A percentile compares a stretch with the other conserved stretches of the same genome.
These are phyloP conservation scores for Drosophila sechellia DNA, from an alignment of 1,140 invertebrate genomes.

Conservation along the genomic window DNA sequence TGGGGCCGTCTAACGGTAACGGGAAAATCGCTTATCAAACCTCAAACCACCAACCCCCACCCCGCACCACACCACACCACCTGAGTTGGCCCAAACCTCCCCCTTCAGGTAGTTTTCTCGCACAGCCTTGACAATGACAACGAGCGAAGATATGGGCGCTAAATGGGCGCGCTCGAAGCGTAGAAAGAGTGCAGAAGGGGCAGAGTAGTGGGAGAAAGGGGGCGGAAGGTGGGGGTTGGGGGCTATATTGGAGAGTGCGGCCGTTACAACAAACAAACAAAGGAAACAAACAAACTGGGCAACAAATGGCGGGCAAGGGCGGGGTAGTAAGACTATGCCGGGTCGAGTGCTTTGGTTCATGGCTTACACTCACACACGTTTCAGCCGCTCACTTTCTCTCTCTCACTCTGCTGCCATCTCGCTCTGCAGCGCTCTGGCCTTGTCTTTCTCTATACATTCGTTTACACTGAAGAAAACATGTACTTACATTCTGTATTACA, in stretches of 20 bases:
- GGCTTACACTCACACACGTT: slow-evolving; percentile 37
- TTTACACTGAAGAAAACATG: slow-evolving; percentile 8
- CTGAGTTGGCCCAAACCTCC: neutral
- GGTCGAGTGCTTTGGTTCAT: slow-evolving; percentile 74
- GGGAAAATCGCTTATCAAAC: slow-evolving; percentile 48
- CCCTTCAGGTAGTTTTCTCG: slow-evolving; percentile 69
- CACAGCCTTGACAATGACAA: slow-evolving; percentile 79
- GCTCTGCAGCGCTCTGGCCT: slow-evolving; percentile 8
- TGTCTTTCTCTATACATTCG: slow-evolving; percentile 30
- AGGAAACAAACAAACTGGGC: slow-evolving; percentile 76
- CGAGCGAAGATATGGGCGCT: slow-evolving; percentile 59
- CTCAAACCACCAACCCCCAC: neutral
- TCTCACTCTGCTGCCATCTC: slow-evolving; percentile 10
- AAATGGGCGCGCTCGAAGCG: slow-evolving; percentile 44
- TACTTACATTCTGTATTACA: too few relatives aligned
- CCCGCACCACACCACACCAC: neutral
- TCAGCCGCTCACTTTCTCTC: slow-evolving; percentile 13
- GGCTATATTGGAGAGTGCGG: slow-evolving; percentile 40
- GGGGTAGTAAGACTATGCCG: slow-evolving; percentile 41
- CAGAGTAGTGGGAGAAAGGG: slow-evolving; percentile 29
- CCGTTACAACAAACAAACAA: slow-evolving; percentile 80
- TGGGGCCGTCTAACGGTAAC: slow-evolving; percentile 29
- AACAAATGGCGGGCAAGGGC: slow-evolving; percentile 44
- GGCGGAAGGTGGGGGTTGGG: neutral
- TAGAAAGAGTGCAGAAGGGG: slow-evolving; percentile 54